These are phyloP conservation scores for Simalia tracyae DNA, from an alignment of 2,797 vertebrate genomes.

Conservation along the genomic window DNA sequence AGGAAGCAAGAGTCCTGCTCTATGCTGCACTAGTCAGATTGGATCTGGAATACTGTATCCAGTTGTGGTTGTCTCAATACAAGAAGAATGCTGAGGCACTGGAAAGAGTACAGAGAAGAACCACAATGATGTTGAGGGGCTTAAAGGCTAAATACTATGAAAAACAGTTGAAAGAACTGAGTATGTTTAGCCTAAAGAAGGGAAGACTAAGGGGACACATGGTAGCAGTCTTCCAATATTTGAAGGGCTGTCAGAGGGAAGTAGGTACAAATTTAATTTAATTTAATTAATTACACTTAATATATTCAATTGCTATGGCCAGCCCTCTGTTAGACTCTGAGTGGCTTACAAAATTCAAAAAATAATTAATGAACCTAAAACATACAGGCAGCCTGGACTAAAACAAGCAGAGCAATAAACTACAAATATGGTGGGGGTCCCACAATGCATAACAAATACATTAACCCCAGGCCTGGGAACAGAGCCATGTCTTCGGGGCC, in stretches of 20 bases:
- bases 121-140: neutral
- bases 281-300: neutral
- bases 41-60: neutral
- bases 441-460: neutral
- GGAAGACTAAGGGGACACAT: neutral
- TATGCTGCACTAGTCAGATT: neutral
- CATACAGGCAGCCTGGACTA: neutral
- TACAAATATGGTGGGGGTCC: neutral
- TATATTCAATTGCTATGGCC: neutral
- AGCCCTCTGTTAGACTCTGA: neutral
- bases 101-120: neutral
- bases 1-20: neutral
- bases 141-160: neutral
- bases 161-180: neutral
- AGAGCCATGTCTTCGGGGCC: neutral
- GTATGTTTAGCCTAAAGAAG: neutral
- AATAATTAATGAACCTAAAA: neutral
- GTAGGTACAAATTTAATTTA: neutral
- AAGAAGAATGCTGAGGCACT: neutral
- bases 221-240: neutral
- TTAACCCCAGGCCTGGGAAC: neutral
- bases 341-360: neutral
- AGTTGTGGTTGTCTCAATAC: neutral
- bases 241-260: neutral
- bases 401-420: neutral